Evolutionary conservation across 2,113 vertebrate genomes (phyloP).

Genomic region (Lates calcarifer): DNA sequence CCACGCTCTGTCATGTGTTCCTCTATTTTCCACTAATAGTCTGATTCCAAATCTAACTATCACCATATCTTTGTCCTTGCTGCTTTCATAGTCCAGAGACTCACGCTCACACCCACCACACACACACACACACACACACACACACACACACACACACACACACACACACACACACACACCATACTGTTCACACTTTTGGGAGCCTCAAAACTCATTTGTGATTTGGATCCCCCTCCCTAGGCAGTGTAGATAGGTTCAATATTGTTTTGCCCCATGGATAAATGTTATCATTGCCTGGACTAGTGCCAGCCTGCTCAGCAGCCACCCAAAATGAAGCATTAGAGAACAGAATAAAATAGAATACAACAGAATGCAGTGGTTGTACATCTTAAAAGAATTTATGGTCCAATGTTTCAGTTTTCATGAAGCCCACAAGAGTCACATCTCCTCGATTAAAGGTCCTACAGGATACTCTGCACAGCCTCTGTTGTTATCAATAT

Average conservation of each 20-base stretch:
- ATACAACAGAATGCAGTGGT: neutral
- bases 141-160: too few species aligned
- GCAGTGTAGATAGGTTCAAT: slow-evolving; percentile 29
- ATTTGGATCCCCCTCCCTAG: slow-evolving; percentile 8
- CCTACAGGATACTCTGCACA: neutral
- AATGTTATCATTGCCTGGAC: slow-evolving; percentile 40
- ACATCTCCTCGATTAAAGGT: neutral
- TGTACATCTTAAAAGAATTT: neutral
- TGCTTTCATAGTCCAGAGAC: neutral
- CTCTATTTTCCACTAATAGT: slow-evolving; percentile 35
- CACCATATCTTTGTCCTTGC: slow-evolving; percentile 9
- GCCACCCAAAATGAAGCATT: neutral
- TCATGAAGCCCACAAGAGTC: slow-evolving; percentile 31
- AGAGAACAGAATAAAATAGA: neutral
- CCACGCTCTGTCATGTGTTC: neutral
- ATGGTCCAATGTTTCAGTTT: slow-evolving; percentile 6
- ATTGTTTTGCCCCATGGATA: neutral
- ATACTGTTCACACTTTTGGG: neutral
- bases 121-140: neutral
- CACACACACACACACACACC: neutral
- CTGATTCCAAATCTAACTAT: slow-evolving; percentile 18
- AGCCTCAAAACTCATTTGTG: slow-evolving; percentile 34
- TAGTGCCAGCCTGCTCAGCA: neutral
- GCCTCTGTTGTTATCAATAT: slow-evolving; percentile 29
- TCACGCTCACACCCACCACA: neutral